These are phyloP conservation scores for Grammomys surdaster DNA, from an alignment of 2,113 vertebrate genomes.

Conservation along the genomic window DNA sequence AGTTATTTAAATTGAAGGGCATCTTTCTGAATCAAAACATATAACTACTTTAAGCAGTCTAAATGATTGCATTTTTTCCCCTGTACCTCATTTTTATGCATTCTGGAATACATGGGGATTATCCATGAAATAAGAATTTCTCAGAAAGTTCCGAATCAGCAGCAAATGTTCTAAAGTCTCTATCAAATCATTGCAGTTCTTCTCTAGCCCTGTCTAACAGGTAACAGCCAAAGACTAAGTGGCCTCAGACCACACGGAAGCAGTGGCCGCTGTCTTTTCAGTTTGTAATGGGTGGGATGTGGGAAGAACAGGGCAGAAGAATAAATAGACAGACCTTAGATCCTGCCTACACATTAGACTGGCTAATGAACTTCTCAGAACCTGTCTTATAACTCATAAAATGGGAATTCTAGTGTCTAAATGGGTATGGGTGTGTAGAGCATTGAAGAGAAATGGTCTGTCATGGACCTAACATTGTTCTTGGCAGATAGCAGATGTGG, in stretches of 20 bases:
- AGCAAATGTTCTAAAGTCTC: not conserved
- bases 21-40: slow-evolving; percentile 44
- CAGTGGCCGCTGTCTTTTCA: not conserved
- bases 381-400: not conserved
- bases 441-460: not conserved
- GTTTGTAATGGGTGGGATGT: no score
- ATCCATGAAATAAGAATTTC: not conserved
- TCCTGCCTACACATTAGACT: not conserved
- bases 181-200: not conserved
- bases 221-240: not conserved
- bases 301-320: accelerated
- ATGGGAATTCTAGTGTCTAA: not conserved
- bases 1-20: not conserved
- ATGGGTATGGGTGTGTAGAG: not conserved
- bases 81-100: not conserved
- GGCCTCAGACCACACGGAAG: not conserved
- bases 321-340: not conserved
- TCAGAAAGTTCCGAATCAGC: not conserved
- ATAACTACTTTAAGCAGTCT: not conserved
- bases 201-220: not conserved
- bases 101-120: not conserved
- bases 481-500: not conserved
- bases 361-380: not conserved
- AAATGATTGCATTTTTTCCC: not conserved
- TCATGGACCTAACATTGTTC: no score